These are phyloP conservation scores for Anniella stebbinsi DNA, from an alignment of 2,797 vertebrate genomes.

Conservation along the genomic window DNA sequence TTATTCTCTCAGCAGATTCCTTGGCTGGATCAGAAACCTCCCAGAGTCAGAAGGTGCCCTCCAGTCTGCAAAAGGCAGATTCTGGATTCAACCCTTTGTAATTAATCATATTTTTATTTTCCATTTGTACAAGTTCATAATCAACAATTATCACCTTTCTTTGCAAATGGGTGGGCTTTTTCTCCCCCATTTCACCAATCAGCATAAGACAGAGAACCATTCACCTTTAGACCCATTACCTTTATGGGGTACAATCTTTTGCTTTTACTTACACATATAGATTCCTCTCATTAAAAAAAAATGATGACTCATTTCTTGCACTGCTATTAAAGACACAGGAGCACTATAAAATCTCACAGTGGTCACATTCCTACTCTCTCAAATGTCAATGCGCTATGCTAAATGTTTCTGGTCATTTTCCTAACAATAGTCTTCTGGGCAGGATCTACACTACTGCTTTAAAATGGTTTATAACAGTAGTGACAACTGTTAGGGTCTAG, in stretches of 20 bases:
- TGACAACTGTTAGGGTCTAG: too few relatives aligned
- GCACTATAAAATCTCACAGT: not conserved
- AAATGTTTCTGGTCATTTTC: not conserved
- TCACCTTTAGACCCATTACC: not conserved
- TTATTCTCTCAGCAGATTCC: too few relatives aligned
- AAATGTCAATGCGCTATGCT: not conserved
- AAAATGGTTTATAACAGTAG: too few relatives aligned
- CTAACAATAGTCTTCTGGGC: not conserved
- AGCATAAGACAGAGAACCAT: not conserved
- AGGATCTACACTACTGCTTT: too few relatives aligned
- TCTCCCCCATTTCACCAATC: too few relatives aligned
- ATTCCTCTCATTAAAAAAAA: not conserved
- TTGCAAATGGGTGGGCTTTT: not conserved
- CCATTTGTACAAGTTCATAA: fast-evolving
- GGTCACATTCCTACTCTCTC: not conserved
- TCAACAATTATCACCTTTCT: fast-evolving
- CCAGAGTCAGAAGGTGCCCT: too few relatives aligned
- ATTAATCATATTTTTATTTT: not conserved
- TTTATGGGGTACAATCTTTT: not conserved
- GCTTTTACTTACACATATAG: not conserved
- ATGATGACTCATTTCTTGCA: not conserved
- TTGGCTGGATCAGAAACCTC: too few relatives aligned
- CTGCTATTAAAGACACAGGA: not conserved
- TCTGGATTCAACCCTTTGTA: too few relatives aligned
- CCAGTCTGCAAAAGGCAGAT: too few relatives aligned